Base-by-base conservation (phyloP, 2,113 vertebrate species). In the Spea bombifrons region DNA sequence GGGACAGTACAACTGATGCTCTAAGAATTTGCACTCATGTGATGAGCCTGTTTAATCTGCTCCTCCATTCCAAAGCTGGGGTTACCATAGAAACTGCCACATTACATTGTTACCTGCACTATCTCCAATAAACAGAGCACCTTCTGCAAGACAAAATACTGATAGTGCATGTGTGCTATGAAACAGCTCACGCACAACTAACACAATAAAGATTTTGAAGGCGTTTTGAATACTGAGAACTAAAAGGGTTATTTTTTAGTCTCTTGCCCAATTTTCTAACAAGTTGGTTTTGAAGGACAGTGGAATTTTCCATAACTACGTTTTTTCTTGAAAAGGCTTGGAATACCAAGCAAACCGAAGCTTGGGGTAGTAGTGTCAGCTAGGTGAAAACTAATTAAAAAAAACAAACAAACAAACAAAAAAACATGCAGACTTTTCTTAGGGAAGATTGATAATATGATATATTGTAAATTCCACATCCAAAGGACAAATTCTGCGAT, bases 21-120 rank as follows among this genome's bases (percentile, higher is more conserved):
- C 84, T 89, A 88, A 81, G 70, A 82, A 66, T 89, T 82, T 84
- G 43, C 85, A 66, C 85, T 88, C 87, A 59, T 83, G 87, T 88
- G 86, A 86, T 86, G 69, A 67, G 84, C 83, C 86, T 84, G 83
- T 87, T 89, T 89, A 82, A 87, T 89, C 50, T 88, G 68, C 0
- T 84, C 85, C 87, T 88, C 83, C 83, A 85, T 88, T 83, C 87
- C 84, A 85, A 78, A 83, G 86, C 74, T 87, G 85, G 84, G 86
- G 87, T 88, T 91, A 83, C 89, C 90, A 89, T 89, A 86, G 87
- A 84, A 92, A 90, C 89, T 83, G 82, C 81, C 81, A 78, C 81
- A 84, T 89, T 83, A 85, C 83, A 82, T 84, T 84, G 84, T 73
- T 88, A 67, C 45, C 82, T 89, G 85, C 88, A 80, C 76, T 86